Percentiles rank a stretch among this genome's conserved stretches.
phyloP scores from a whole-genome alignment of 2,113 vertebrate species.

The Strix uralensis region DNA sequence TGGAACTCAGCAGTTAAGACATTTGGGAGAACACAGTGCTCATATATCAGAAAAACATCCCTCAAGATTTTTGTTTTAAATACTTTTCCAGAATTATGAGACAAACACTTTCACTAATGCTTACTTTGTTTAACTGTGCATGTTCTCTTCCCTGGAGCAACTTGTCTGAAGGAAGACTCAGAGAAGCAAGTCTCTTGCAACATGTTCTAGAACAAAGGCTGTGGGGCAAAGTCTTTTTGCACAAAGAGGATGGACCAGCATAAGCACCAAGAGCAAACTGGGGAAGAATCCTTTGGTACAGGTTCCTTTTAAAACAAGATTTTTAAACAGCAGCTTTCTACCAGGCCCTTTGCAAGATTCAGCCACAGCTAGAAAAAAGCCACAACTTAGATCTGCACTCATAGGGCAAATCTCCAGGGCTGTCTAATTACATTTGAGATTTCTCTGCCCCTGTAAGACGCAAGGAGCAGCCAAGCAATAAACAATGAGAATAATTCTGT shows the following conservation, averaged over 20 bases:
- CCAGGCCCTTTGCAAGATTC: not conserved
- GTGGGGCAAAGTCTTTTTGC: not conserved
- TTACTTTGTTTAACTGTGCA: not conserved
- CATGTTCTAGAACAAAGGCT: not conserved
- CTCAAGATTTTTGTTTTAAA: not conserved
- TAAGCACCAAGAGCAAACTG: rapidly evolving
- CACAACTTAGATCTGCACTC: not conserved
- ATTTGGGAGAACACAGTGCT: not conserved
- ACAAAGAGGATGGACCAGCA: not conserved
- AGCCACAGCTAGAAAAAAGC: not conserved
- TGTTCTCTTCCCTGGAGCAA: not conserved
- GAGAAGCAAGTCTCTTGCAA: not conserved
- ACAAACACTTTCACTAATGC: not conserved
- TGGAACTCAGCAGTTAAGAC: not conserved
- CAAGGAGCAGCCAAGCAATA: constrained; percentile 32
- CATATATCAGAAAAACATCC: not conserved
- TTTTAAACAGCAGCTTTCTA: not conserved
- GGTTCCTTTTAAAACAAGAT: not conserved
- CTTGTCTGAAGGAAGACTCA: not conserved
- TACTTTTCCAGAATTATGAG: not conserved
- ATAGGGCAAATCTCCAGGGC: not conserved
- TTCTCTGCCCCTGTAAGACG: not conserved
- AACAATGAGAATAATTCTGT: not conserved
- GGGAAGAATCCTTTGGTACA: not conserved
- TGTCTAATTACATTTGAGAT: constrained; percentile 11